These are phyloP conservation scores for Eulemur rubriventer DNA, from an alignment of 2,797 vertebrate species.

Conservation along the genomic window DNA sequence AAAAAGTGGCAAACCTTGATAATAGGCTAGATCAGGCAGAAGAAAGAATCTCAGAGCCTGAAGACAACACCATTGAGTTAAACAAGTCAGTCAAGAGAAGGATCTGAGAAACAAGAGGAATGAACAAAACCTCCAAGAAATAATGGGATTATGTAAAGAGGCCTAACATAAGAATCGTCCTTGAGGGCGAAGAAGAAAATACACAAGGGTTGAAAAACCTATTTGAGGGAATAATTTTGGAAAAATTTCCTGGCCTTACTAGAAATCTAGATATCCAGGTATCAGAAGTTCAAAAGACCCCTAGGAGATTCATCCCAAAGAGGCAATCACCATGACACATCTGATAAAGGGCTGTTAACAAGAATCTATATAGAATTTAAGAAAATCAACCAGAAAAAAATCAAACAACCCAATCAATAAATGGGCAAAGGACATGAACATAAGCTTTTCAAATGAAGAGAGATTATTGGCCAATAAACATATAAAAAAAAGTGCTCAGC, in stretches of 20 bases:
- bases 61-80: background rate
- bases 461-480: too few species aligned
- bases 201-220: background rate
- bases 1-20: background rate
- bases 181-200: background rate
- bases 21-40: background rate
- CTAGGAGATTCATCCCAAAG: background rate
- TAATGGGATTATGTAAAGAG: background rate
- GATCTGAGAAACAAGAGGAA: background rate
- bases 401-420: too few species aligned
- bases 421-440: too few species aligned
- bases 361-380: too few species aligned
- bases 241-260: background rate
- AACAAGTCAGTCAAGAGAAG: background rate
- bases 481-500: too few species aligned
- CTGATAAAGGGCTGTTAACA: too few species aligned
- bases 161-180: background rate
- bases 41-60: background rate
- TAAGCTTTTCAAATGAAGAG: too few species aligned
- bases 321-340: background rate
- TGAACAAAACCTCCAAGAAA: background rate
- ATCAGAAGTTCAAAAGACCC: too few species aligned
- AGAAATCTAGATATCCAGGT: too few species aligned
- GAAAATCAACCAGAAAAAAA: too few species aligned
- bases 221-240: background rate